Conservation (phyloP, 2,113 vertebrate genomes). For the Coptodon rendalli region DNA sequence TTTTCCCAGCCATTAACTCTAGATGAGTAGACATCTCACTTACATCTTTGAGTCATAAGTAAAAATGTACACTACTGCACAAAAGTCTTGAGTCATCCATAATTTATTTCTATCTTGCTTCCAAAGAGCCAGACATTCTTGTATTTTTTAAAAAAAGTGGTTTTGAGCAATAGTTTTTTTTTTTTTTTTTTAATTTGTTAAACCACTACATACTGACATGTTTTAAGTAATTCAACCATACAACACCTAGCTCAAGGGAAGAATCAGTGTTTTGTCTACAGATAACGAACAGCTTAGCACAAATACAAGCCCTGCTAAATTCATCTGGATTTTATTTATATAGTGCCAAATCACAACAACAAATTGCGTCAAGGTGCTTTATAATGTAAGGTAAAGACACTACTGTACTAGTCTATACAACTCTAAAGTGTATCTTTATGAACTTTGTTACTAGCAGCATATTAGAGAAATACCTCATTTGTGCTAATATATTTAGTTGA, state of each 20-base stretch:
- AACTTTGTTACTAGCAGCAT: background rate
- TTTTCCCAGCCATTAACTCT: background rate
- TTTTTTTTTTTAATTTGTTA: accelerated
- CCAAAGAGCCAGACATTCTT: background rate
- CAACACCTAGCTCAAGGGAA: background rate
- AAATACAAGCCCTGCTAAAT: background rate
- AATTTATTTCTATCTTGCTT: background rate
- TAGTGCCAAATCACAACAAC: background rate
- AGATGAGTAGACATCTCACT: background rate
- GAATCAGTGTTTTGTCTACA: background rate
- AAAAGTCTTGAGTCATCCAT: background rate
- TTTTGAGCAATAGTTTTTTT: background rate
- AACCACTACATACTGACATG: background rate
- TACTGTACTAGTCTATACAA: background rate
- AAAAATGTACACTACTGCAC: background rate
- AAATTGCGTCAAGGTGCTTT: background rate
- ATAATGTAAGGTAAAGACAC: background rate
- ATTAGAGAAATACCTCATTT: background rate
- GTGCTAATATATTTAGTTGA: background rate
- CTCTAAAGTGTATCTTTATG: background rate
- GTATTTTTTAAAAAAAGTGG: background rate
- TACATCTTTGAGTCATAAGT: background rate
- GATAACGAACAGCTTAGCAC: background rate
- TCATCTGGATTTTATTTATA: background rate
- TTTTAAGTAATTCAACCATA: background rate